phyloP scores from a whole-genome alignment of 2,888 invertebrate species.

The Athalia circularis region DNA sequence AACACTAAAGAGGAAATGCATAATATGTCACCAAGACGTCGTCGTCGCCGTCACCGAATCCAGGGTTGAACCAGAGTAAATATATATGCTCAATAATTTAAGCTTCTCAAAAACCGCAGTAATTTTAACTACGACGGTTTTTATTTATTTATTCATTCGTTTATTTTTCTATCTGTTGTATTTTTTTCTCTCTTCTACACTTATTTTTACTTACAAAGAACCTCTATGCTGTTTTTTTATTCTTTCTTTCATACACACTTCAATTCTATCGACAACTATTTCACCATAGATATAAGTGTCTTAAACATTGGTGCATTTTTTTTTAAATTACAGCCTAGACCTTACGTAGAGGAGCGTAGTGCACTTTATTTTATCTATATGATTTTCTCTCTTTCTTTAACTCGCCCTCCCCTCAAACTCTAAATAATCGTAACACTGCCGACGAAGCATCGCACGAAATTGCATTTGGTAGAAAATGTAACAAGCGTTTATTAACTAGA shows the following conservation, averaged over 20 bases:
- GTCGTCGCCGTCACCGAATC: conserved; percentile 62
- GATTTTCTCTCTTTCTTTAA: conserved; percentile 5
- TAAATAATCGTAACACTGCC: conserved; percentile 24
- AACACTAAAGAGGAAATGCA: conserved; percentile 39
- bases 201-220: conserved; percentile 37
- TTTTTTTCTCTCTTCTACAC: conserved; percentile 39
- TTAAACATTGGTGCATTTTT: not conserved
- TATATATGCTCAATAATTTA: conserved; percentile 50
- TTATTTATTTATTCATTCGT: not conserved
- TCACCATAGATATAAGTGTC: no score
- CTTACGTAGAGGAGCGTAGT: not conserved
- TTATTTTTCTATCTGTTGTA: conserved; percentile 10
- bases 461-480: conserved; percentile 31
- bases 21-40: conserved; percentile 56
- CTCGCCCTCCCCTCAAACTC: not conserved
- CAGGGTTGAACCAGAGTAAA: conserved; percentile 63
- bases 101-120: not conserved
- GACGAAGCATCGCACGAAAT: conserved; percentile 46
- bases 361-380: conserved; percentile 16
- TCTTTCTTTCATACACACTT: not conserved
- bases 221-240: conserved; percentile 34
- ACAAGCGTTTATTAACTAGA: conserved; percentile 2
- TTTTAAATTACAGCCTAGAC: not conserved
- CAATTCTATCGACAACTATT: no score
- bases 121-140: not conserved